These are phyloP conservation scores for Drosophila micromelanica DNA, from an alignment of 1,140 invertebrate genomes.

Conservation along the genomic window DNA sequence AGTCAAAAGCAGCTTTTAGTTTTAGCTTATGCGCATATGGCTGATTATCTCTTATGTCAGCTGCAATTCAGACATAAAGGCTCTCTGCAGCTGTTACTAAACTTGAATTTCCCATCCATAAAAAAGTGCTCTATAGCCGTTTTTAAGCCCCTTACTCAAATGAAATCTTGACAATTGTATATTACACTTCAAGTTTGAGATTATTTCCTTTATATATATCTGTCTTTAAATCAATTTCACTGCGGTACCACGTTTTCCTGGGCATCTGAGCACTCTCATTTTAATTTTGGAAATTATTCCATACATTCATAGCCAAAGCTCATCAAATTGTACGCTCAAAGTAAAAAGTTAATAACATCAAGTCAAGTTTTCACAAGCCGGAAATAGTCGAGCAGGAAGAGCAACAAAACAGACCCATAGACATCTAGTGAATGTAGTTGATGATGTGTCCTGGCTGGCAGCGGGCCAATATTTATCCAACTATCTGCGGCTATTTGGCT, in stretches of 20 bases:
- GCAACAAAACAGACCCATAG: not conserved
- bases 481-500: constrained; percentile 40
- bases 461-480: constrained; percentile 50
- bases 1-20: constrained; percentile 4
- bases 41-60: constrained; percentile 4
- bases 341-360: constrained; percentile 48
- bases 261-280: constrained; percentile 14
- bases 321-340: constrained; percentile 32
- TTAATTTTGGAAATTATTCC: constrained; percentile 46
- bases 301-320: constrained; percentile 43
- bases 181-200: not conserved
- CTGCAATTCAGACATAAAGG: not conserved
- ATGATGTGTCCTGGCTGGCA: constrained; percentile 41
- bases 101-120: not conserved
- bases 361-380: constrained; percentile 42
- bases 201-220: not conserved
- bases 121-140: not conserved
- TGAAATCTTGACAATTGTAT: too few species aligned
- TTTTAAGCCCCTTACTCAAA: not conserved
- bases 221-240: constrained; percentile 22
- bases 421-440: constrained; percentile 17
- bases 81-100: not conserved
- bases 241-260: not conserved
- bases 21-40: not conserved
- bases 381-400: constrained; percentile 25